Percentiles rank a stretch among this genome's conserved stretches.
Evolutionary conservation across 2,888 invertebrate species (phyloP).

Genomic region (Mimas tiliae): DNA sequence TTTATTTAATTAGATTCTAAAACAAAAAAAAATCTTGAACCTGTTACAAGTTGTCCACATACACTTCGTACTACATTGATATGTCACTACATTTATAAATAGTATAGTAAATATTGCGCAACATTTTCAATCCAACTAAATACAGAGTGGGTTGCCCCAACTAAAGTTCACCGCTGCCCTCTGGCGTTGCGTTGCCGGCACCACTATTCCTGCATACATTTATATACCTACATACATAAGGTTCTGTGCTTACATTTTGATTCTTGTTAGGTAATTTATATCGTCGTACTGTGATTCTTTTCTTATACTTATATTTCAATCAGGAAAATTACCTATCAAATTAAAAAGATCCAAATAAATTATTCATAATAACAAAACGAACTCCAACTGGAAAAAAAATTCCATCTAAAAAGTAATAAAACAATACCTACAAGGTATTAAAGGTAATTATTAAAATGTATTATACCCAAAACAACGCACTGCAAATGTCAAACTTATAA

Average conservation of each 20-base stretch:
- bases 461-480: no score
- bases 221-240: not conserved
- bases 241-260: not conserved
- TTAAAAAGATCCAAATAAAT: no score
- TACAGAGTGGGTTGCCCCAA: slow-evolving; percentile 1
- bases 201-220: not conserved
- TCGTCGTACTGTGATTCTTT: no score
- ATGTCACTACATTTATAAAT: not conserved
- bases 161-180: slow-evolving; percentile 17
- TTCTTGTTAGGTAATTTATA: not conserved
- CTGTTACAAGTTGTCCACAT: slow-evolving; percentile 7
- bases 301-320: no score
- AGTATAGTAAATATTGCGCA: slow-evolving; percentile 18
- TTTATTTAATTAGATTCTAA: not conserved
- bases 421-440: no score
- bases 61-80: not conserved
- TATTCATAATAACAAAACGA: no score
- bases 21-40: slow-evolving; percentile 1
- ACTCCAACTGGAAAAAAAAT: no score
- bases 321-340: no score
- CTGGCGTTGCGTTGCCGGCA: not conserved
- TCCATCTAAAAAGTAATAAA: no score
- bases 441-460: no score
- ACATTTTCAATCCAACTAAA: slow-evolving; percentile 11
- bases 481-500: no score